Percentiles rank a stretch among this genome's conserved stretches.
phyloP scores from a whole-genome alignment of 2,113 vertebrate genomes.

The Myrmophylax atrothorax region DNA sequence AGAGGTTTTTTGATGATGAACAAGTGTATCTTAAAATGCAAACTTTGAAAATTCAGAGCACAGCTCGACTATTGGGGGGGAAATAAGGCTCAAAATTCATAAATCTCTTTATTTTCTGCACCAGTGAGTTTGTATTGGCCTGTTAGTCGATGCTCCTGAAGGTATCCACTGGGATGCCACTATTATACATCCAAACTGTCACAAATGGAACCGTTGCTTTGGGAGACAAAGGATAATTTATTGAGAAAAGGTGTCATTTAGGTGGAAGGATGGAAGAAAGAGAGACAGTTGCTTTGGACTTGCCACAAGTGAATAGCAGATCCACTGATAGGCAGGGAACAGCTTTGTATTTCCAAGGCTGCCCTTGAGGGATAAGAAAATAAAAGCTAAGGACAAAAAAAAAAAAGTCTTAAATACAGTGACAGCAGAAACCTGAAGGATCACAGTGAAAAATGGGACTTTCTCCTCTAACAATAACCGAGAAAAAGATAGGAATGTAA shows the following conservation, averaged over 20 bases:
- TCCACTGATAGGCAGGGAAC: not conserved
- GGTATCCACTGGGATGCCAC: slow-evolving; percentile 4
- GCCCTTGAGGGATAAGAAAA: slow-evolving; percentile 60
- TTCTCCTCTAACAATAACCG: not conserved
- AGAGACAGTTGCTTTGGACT: slow-evolving; percentile 13
- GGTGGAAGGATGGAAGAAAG: slow-evolving; percentile 15
- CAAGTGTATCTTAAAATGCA: not conserved
- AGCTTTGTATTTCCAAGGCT: slow-evolving; percentile 13
- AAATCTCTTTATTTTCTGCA: slow-evolving; percentile 55
- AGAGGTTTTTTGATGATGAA: not conserved
- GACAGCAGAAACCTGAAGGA: slow-evolving; percentile 46
- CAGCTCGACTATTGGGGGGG: not conserved
- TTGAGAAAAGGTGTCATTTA: slow-evolving; percentile 66
- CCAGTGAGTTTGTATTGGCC: not conserved
- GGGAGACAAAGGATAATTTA: slow-evolving; percentile 68
- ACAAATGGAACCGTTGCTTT: not conserved
- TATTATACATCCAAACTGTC: slow-evolving; percentile 49
- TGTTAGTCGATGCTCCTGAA: not conserved
- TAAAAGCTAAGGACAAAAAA: slow-evolving; percentile 38
- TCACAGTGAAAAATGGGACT: not conserved
- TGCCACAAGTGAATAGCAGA: slow-evolving; percentile 28
- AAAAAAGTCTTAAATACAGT: not conserved
- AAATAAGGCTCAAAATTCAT: not conserved
- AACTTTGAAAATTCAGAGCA: not conserved
- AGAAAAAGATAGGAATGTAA: slow-evolving; percentile 22